Evolutionary conservation across 2,113 vertebrate genomes (phyloP), one percentile per base, ranked within the genome.

Genomic region (Oncorhynchus kisutch): DNA sequence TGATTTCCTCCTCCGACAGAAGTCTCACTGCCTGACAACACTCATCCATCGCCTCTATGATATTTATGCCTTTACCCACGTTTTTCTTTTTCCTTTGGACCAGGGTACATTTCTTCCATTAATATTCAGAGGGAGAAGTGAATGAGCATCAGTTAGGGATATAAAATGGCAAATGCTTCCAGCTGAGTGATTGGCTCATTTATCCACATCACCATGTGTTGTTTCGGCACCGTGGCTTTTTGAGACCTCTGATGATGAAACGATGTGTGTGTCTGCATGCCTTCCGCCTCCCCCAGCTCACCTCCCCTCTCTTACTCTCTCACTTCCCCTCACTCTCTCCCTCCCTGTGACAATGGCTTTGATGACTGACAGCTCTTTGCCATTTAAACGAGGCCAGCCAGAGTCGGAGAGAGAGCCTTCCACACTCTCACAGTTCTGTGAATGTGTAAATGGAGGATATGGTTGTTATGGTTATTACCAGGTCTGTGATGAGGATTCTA

Each of bases 151-250:
- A 39, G 67, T 18, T 20, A 3, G 31, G 84, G 82, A 87, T 85
- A 85, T 87, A 88, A 91, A 91, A 85, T 85, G 81, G 84, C 82
- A 85, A 79, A 70, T 73, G 64, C 89, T 84, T 90, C 76, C 81
- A 81, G 68, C 79, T 88, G 86, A 91, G 82, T 91, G 91, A 91
- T 85, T 87, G 86, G 88, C 79, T 89, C 82, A 71, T 91, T 91
- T 90, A 90, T 92, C 79, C 82, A 81, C 86, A 88, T 90, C 84
- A 86, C 77, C 57, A 3, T 81, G 84, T 85, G 80, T 83, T 88
- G 85, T 86, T 89, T 92, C 80, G 78, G 75, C 78, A 27, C 70
- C 73, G 71, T n/a, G 62, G 13, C 74, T 77, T 80, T 89, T 77
- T 24, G 16, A 84, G 82, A 85, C 82, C 77, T 48, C 68, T 78